Evolutionary conservation across 2,888 invertebrate genomes (phyloP).

Genomic region (Caenorhabditis wallacei): DNA sequence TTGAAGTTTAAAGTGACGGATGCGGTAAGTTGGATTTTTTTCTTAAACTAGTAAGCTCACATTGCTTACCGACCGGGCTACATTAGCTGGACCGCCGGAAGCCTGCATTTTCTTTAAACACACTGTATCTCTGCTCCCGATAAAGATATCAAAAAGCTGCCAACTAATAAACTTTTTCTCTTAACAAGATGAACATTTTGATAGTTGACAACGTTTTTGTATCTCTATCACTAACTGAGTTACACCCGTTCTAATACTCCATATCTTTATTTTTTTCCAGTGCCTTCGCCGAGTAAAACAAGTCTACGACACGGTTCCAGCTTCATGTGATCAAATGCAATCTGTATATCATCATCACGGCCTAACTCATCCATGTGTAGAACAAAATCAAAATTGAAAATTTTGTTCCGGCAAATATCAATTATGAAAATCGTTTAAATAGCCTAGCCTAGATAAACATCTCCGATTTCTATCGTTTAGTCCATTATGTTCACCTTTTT

Average conservation of each 20-base stretch:
- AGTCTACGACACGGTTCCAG: slow-evolving; percentile 34
- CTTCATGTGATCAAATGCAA: slow-evolving; percentile 25
- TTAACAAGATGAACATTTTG: background rate
- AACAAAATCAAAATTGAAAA: background rate
- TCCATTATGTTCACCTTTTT: background rate
- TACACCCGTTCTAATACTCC: background rate
- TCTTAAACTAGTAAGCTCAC: too few relatives aligned
- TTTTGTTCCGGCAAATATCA: background rate
- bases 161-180: background rate
- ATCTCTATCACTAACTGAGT: background rate
- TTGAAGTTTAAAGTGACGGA: slow-evolving; percentile 24
- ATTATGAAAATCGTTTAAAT: too few relatives aligned
- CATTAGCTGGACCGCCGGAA: too few relatives aligned
- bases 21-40: slow-evolving; percentile 19
- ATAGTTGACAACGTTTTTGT: background rate
- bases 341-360: slow-evolving; percentile 24
- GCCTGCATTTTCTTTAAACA: background rate
- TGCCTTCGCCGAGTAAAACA: slow-evolving; percentile 34
- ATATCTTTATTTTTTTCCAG: slow-evolving; percentile 26
- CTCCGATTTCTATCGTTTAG: slow-evolving; percentile 8
- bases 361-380: slow-evolving; percentile 13
- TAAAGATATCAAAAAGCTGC: background rate
- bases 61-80: too few relatives aligned
- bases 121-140: background rate
- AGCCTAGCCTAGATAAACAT: too few relatives aligned